These are phyloP conservation scores for Amphipoea oculea DNA, from an alignment of 2,888 invertebrate species.

Conservation along the genomic window DNA sequence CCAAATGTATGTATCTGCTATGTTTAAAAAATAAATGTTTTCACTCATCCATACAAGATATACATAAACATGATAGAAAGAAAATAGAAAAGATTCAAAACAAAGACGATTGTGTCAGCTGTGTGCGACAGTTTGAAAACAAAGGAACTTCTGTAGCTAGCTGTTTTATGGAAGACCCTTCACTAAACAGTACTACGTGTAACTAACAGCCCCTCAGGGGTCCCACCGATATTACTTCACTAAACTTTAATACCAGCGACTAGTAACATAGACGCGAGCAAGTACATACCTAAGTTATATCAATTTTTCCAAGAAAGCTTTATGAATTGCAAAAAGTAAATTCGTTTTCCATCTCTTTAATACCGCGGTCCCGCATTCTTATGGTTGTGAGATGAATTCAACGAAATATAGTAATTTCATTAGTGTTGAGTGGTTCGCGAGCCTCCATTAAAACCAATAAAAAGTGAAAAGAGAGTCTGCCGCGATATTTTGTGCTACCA, in stretches of 20 bases:
- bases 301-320: constrained; percentile 1
- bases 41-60: not conserved
- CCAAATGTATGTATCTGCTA: not conserved
- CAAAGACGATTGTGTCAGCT: not conserved
- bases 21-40: not conserved
- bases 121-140: too few relatives aligned
- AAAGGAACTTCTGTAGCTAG: not conserved
- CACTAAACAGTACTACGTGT: not conserved
- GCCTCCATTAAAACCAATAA: constrained; percentile 41
- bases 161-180: not conserved
- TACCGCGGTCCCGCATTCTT: constrained; percentile 10
- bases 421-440: constrained; percentile 35
- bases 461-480: constrained; percentile 19
- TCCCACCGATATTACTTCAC: constrained; percentile 22
- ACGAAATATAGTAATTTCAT: constrained; percentile 53
- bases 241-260: not conserved
- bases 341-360: constrained; percentile 9
- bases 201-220: not conserved
- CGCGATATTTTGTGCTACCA: constrained; percentile 20
- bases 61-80: not conserved
- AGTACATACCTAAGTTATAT: not conserved
- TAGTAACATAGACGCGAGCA: not conserved
- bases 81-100: not conserved
- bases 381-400: constrained; percentile 33
- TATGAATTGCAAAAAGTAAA: constrained; percentile 34